phyloP scores from a whole-genome alignment of 2,888 invertebrate genomes.

The Lasioglossum villosulum region DNA sequence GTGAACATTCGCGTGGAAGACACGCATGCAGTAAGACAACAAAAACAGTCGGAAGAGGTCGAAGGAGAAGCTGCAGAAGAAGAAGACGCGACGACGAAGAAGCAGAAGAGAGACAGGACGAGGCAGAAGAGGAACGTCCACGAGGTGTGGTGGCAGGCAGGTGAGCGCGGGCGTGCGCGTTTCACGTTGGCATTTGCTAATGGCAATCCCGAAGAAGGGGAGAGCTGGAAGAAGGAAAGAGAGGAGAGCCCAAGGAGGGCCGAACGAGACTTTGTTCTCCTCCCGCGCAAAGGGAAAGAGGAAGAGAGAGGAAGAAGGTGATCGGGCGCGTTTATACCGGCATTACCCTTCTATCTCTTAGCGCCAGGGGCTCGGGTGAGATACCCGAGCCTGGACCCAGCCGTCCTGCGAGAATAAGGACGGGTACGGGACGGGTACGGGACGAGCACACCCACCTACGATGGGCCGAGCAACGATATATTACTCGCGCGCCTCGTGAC shows the following conservation, averaged over 20 bases:
- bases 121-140: constrained; percentile 52
- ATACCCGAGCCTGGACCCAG: constrained; percentile 59
- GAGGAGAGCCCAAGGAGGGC: constrained; percentile 6
- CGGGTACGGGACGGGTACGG: constrained; percentile 39
- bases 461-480: constrained; percentile 81
- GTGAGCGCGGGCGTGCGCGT: constrained; percentile 77
- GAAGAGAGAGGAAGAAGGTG: constrained; percentile 48
- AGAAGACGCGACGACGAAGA: not conserved
- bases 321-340: constrained; percentile 70
- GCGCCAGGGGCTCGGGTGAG: constrained; percentile 79
- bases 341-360: constrained; percentile 76
- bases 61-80: not conserved
- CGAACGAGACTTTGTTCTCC: constrained; percentile 15
- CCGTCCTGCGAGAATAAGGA: constrained; percentile 46
- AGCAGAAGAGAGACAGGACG: constrained; percentile 12
- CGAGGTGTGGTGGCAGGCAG: constrained; percentile 76
- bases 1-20: constrained; percentile 9
- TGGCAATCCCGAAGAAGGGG: constrained; percentile 73
- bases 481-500: constrained; percentile 83
- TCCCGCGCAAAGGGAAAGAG: constrained; percentile 22
- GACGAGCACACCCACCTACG: constrained; percentile 80
- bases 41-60: constrained; percentile 20
- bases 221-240: constrained; percentile 42
- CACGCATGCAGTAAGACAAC: not conserved
- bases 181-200: constrained; percentile 80